These are phyloP conservation scores for Torymus auratus DNA, from an alignment of 2,888 invertebrate species.

Conservation along the genomic window DNA sequence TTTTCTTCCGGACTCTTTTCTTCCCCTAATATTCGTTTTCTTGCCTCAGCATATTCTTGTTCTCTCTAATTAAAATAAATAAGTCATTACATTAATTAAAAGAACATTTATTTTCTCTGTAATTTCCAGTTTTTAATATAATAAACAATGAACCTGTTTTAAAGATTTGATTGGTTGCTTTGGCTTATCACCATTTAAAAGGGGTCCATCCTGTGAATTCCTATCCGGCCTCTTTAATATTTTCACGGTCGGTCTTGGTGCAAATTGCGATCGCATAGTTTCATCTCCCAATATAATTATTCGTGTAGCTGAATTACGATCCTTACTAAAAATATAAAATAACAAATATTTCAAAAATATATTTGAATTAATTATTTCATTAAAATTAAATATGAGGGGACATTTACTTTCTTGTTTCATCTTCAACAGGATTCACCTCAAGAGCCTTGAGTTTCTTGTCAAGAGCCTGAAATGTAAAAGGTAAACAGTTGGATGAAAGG, in stretches of 20 bases:
- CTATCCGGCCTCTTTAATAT: slow-evolving; percentile 87
- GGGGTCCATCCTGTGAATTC: slow-evolving; percentile 77
- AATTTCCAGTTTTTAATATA: neutral
- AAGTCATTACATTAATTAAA: too few relatives aligned
- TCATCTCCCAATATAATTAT: slow-evolving; percentile 88
- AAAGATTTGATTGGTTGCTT: slow-evolving; percentile 88
- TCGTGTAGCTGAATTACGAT: slow-evolving; percentile 76
- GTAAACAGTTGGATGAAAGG: slow-evolving; percentile 6
- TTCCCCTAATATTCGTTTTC: slow-evolving; percentile 92
- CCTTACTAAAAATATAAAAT: slow-evolving; percentile 55
- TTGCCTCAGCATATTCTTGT: slow-evolving; percentile 95
- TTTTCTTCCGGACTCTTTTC: slow-evolving; percentile 87
- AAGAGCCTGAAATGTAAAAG: slow-evolving; percentile 69
- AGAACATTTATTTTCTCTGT: neutral
- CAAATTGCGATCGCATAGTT: slow-evolving; percentile 87
- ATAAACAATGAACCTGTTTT: slow-evolving; percentile 78
- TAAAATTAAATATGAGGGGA: slow-evolving; percentile 12
- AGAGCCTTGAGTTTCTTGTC: slow-evolving; percentile 74
- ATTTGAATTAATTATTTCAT: slow-evolving; percentile 24
- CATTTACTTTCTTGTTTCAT: slow-evolving; percentile 70
- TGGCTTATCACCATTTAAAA: slow-evolving; percentile 84
- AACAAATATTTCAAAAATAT: slow-evolving; percentile 40
- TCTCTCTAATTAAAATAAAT: slow-evolving; percentile 81
- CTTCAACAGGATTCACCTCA: slow-evolving; percentile 69
- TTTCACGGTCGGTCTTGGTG: slow-evolving; percentile 89